These are phyloP conservation scores for Porphyrio hochstetteri DNA, from an alignment of 2,113 vertebrate species.

Conservation along the genomic window DNA sequence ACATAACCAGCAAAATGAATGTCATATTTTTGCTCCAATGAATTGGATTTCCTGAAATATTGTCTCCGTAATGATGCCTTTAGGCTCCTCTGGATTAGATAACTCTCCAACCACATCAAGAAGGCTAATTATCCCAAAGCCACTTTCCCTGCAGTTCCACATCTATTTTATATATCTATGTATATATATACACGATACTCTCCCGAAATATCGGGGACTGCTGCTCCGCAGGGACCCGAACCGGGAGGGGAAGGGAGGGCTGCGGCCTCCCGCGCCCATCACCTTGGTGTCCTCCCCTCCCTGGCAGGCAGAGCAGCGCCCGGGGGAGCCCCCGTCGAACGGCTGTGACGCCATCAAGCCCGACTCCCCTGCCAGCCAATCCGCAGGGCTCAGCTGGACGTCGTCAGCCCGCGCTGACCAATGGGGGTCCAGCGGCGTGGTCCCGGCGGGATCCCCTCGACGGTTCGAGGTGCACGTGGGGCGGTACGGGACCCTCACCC, in stretches of 20 bases:
- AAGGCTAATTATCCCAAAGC: constrained; percentile 68
- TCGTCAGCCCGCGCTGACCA: background rate
- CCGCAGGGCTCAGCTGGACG: background rate
- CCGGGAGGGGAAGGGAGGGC: background rate
- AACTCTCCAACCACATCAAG: constrained; percentile 67
- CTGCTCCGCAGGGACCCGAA: background rate
- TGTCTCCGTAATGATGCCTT: constrained; percentile 71
- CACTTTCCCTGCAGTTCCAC: constrained; percentile 26
- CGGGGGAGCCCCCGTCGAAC: background rate
- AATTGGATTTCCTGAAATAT: constrained; percentile 70
- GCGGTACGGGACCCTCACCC: background rate
- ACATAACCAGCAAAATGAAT: constrained; percentile 72
- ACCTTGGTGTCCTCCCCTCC: background rate
- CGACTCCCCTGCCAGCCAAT: background rate
- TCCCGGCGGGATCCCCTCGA: constrained; percentile 9
- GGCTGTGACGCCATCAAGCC: background rate
- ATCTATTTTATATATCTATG: background rate
- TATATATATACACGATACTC: background rate
- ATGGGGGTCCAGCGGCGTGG: background rate
- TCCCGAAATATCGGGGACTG: background rate
- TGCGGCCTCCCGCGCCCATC: background rate
- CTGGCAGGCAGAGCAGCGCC: background rate
- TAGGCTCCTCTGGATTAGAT: constrained; percentile 68
- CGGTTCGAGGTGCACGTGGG: background rate
- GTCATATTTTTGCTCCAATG: constrained; percentile 72